Base-by-base conservation (phyloP, 2,888 invertebrate species). In the Eledone cirrhosa region DNA sequence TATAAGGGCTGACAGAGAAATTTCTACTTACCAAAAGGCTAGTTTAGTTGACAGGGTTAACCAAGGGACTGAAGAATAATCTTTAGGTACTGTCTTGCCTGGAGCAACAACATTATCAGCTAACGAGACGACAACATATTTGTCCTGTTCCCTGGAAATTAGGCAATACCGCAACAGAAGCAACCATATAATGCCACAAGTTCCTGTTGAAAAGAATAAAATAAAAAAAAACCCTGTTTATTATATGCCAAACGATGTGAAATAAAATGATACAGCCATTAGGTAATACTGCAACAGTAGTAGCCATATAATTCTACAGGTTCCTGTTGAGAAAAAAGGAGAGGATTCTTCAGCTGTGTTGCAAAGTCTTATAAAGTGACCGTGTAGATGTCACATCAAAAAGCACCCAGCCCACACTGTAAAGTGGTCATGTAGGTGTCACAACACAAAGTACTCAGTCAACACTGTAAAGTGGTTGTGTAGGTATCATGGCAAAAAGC, bases 1-100 rank as follows among this genome's bases (percentile, higher is more conserved):
- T n/a, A n/a, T n/a, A n/a, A n/a, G n/a, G n/a, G n/a, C n/a, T n/a
- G n/a, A n/a, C n/a, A n/a, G n/a, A n/a, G n/a, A n/a, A n/a, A n/a
- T n/a, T n/a, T n/a, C n/a, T 7, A 85, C 88, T 85, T 89, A 93
- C 94, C 94, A 94, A 87, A 94, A 94, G 77, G 94, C 92, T 48
- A 92, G 88, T 80, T 92, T 92, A 33, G 91, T 90, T 81, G 94
- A 92, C 78, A 94, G 91, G 77, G 92, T 91, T 33, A 92, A 86
- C 93, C 94, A 94, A 24, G 94, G 94, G 74, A 94, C 92, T 29
- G 91, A 90, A 84, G 82, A 80, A 31, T 80, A 77, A 24, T 83
- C 83, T 78, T 81, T 80, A 8, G 81, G 78, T 22, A 77, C 78
- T 13, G 77, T 77, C 72, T 82, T 80, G 19, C 77, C 82, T 19